phyloP scores from a whole-genome alignment of 2,888 invertebrate species.

The Sussaba pulchella region DNA sequence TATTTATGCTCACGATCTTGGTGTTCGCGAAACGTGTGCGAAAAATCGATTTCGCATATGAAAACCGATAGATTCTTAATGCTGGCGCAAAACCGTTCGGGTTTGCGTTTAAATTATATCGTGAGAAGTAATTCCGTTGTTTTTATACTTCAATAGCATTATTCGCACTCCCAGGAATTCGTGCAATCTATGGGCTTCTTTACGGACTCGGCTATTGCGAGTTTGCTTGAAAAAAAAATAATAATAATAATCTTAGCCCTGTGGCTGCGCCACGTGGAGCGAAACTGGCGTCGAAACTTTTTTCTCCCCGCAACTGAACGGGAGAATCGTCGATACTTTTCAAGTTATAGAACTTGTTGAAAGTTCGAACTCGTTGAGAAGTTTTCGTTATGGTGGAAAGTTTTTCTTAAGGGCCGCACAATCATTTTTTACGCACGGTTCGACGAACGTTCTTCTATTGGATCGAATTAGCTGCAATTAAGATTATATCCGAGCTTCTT shows the following conservation, averaged over 20 bases:
- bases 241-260: not conserved
- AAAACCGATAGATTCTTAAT: constrained; percentile 25
- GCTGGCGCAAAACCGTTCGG: not conserved
- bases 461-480: not conserved
- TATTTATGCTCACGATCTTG: constrained; percentile 12
- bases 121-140: constrained; percentile 12
- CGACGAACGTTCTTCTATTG: not conserved
- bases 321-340: not conserved
- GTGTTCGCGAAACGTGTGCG: constrained; percentile 4
- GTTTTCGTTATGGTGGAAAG: not conserved
- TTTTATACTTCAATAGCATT: constrained; percentile 13
- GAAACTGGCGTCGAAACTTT: constrained; percentile 4
- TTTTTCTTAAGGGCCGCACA: not conserved
- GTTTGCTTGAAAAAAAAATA: not conserved
- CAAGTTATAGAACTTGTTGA: not conserved
- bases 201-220: not conserved
- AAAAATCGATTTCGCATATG: constrained; percentile 39
- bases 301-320: not conserved
- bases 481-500: not conserved
- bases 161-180: not conserved
- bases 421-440: not conserved
- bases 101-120: not conserved
- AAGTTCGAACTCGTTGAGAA: not conserved
- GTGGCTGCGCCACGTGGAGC: not conserved
- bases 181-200: constrained; percentile 1